These are phyloP conservation scores for Ahaetulla prasina DNA, from an alignment of 2,113 vertebrate species.

Conservation along the genomic window DNA sequence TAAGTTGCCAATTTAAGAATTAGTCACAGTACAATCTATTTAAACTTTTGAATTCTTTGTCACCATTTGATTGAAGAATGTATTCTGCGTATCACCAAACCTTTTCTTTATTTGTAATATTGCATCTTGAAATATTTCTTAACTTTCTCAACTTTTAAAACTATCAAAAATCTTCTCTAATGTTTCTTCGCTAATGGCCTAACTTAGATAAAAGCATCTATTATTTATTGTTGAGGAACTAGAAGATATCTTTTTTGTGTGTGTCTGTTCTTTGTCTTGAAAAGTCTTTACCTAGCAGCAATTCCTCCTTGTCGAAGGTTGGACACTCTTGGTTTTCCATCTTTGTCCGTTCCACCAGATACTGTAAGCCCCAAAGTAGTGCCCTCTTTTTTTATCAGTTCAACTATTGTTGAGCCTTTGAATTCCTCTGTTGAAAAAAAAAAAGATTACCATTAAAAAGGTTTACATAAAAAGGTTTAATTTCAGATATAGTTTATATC, in stretches of 20 bases:
- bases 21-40: not conserved
- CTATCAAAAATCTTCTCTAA: not conserved
- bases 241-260: not conserved
- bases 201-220: conserved; percentile 24
- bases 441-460: conserved; percentile 40
- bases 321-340: conserved; percentile 92
- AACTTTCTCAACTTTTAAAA: conserved; percentile 8
- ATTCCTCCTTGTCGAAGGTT: conserved; percentile 97
- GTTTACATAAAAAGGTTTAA: not conserved
- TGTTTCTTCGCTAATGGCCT: conserved; percentile 21
- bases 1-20: not conserved
- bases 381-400: conserved; percentile 98
- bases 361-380: conserved; percentile 95
- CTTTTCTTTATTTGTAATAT: not conserved
- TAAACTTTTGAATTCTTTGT: not conserved
- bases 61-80: not conserved
- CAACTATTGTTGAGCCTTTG: conserved; percentile 90
- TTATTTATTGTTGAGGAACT: not conserved
- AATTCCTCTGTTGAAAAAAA: conserved; percentile 88
- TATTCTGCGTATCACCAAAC: not conserved
- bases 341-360: conserved; percentile 94
- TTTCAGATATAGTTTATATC: not conserved
- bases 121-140: not conserved
- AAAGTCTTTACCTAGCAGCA: conserved; percentile 84
- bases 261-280: not conserved